Evolutionary conservation across 1,140 invertebrate species (phyloP), one percentile per base, ranked within the genome.

Genomic region (Eumaeus atala): DNA sequence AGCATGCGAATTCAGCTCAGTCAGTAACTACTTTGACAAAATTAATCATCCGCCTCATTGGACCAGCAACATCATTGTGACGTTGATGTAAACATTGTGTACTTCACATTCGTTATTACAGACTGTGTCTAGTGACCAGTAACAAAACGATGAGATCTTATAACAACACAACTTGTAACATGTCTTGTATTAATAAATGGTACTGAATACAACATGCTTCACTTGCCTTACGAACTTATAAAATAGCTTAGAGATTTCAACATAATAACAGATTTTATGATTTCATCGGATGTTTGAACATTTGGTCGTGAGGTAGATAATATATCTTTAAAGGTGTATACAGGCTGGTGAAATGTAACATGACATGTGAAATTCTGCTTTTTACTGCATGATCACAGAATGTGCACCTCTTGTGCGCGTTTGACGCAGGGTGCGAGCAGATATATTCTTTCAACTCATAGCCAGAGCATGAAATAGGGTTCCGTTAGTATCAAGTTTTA

Each of bases 251-350:
- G 40, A 44, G 40, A 44, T 44, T 16, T 44, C 17, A 44, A 44
- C 40, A 9, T 17, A 44, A 44, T 44, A 40, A 40, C n/a, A 44
- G 12, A 44, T 44, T 14, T 44, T 44, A 44, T 4, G 12, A 40
- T 44, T 44, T 44, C 40, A 44, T 14, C 12, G 17, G 40, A 44
- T 44, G 16, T 17, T 16, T 16, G 9, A 44, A 44, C 40, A 44
- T 44, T 44, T 44, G 40, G 40, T 44, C 14, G 3, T 44, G 40
- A 44, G 40, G 40, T 44, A 44, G 40, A 44, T 44, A 40, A 40
- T 44, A 44, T 16, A 44, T 16, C 40, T 16, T 28, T 28, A 28
- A 28, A n/a, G 2, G 21, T 28, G 21, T 6, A 6, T 28, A 28
- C 21, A 28, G 21, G 6, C 21, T 28, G 21, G 21, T 28, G 21